Base-by-base conservation (phyloP, 2,113 vertebrate genomes). In the Solea senegalensis region DNA sequence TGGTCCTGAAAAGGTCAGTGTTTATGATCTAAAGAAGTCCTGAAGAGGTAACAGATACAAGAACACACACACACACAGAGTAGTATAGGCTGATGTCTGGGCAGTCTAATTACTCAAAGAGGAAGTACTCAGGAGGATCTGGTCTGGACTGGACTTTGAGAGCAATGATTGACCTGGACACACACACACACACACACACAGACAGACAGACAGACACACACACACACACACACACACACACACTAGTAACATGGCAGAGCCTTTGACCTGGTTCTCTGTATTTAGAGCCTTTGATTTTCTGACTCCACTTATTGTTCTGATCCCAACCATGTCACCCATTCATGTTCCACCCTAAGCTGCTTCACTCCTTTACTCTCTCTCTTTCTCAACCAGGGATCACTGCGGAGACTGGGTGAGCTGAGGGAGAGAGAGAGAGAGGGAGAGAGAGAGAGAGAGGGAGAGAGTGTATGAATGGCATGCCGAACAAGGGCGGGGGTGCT, bases 301-400 rank as follows among this genome's bases (percentile, higher is more conserved):
- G 94, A 92, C 87, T 90, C 89, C 91, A 92, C 93, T 93, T 95
- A 94, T 96, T 95, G 88, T 91, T 91, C 90, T 80, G 55, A 16
- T 85, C 91, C 92, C 67, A 78, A 71, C 53, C 82, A 90, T 86
- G 85, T 95, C 90, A 88, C 80, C 88, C 89, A 89, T 89, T 93
- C 81, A 64, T 55, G 94, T 94, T 90, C 93, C 94, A 94, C 93
- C 94, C 94, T 88, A 88, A 92, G 86, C 63, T 86, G 92, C 90
- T 88, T 81, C 57, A 50, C 53, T 49, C 61, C 74, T 79, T 81
- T 49, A 41, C 77, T 90, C 89, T 92, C 92, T 94, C 90, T 91
- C 91, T 92, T 94, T 93, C 94, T 93, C 62, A 69, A 12, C 43
- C 21, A 40, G 34, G 26, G 59, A 92, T 88, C 83, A 85, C 90